Evolutionary conservation across 92 coral and sea anemone genomes (phyloP).

Genomic region (Actinostola sp.): DNA sequence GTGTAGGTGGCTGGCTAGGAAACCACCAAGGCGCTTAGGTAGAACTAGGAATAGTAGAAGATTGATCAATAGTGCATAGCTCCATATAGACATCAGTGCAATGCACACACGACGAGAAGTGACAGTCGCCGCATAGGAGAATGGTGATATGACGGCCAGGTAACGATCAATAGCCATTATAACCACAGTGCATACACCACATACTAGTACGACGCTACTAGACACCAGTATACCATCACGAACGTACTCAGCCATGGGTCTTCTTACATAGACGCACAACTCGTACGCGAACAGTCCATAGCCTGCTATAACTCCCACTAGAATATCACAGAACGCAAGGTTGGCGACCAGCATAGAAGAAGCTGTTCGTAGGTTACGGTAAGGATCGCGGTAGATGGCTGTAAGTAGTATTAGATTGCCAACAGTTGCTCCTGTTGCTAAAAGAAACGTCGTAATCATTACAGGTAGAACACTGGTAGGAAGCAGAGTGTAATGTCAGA

Average conservation of each 20-base stretch:
- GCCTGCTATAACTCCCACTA: slow-evolving; percentile 18
- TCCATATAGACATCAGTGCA: slow-evolving; percentile 3
- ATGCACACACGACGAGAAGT: background rate
- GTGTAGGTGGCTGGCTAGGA: slow-evolving; percentile 25
- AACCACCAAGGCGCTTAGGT: background rate
- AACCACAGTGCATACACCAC: slow-evolving; percentile 5
- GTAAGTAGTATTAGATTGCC: slow-evolving; percentile 17
- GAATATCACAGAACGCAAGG: slow-evolving; percentile 26
- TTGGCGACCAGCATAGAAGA: slow-evolving; percentile 20
- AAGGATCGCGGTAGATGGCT: slow-evolving; percentile 29
- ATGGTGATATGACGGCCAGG: slow-evolving; percentile 25
- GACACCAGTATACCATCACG: background rate
- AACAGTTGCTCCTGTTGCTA: slow-evolving; percentile 14
- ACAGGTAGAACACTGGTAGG: too few species aligned
- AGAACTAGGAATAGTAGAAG: background rate
- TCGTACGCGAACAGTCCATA: slow-evolving; percentile 19
- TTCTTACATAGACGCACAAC: background rate
- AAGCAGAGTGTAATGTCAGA: too few species aligned
- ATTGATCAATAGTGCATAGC: background rate
- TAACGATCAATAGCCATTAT: slow-evolving; percentile 20
- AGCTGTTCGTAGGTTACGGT: slow-evolving; percentile 27
- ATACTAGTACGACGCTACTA: slow-evolving; percentile 10
- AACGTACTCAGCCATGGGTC: background rate
- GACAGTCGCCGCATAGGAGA: background rate
- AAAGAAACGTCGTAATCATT: too few species aligned